Base-by-base conservation (phyloP, 2,113 vertebrate species). In the Myrmophylax atrothorax region DNA sequence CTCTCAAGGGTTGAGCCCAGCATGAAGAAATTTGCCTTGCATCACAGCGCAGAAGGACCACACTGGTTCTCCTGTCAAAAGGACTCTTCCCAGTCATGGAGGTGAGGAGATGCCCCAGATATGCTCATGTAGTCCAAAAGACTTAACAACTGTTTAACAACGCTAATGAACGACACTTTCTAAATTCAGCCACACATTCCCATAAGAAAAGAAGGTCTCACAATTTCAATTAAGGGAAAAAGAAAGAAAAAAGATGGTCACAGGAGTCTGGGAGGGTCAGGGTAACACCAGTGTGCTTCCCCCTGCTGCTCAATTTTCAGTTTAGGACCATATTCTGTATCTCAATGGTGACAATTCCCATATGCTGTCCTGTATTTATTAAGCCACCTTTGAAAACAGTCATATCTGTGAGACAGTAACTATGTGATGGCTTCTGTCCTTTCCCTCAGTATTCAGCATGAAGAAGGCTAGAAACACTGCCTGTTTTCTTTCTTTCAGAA, bases 1-100 rank as follows among this genome's bases (percentile, higher is more conserved):
- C 14, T 24, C 5, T 33, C 29, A 38, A 38, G 11, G 0, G 0
- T 10, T 49, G 33, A 33, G 24, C 33, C 11, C 4, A 3, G 12
- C 7, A 14, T 40, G 38, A 35, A 62, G 44, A 58, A 44, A 38
- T 29, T 6, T 40, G 19, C 44, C 29, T 53, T 1, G 0, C 17
- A 29, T 11, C 26, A 56, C 38, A 60, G 42, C 37, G 62, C 13
- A 58, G 52, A 53, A 74, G 46, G 24, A 59, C 31, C 33, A 29
- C n/a, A 25, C 5, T 78, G 24, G 7, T 81, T 58, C 40, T 70
- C 14, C 44, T 76, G 10, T 42, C 29, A 25, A 38, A 56, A 82
- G n/a, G 52, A 22, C 10, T 78, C 26, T 58, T 63, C 28, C 8
- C 14, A 58, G 37, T 12, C 42, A 9, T 2, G 11, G 31, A 50